Base-by-base conservation (phyloP, 1,140 invertebrate species). In the Euura saliciscinereae region DNA sequence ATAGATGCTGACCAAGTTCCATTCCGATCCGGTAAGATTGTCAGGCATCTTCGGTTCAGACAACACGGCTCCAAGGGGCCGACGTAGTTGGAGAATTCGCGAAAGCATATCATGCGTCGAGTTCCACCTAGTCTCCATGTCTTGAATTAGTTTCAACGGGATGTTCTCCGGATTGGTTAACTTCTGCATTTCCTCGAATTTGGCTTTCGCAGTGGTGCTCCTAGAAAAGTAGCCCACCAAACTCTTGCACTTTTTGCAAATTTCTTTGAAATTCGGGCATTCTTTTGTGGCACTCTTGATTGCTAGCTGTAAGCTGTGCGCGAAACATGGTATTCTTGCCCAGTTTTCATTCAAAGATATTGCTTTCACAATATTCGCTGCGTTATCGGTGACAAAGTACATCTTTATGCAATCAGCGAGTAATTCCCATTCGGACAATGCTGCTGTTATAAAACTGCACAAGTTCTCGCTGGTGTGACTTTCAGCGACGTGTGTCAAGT, bases 91-190 rank as follows among this genome's bases (percentile, higher is more conserved):
- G 7, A 74, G 65, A 42, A 76, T 65, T 43, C 75, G 2, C 66
- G 64, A 44, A n/a, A 69, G 66, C 13, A 69, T 42, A 59, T 72
- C 73, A 13, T 71, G n/a, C n/a, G 68, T 70, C 0, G 75, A 76
- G 51, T 76, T 76, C 73, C 75, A 76, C n/a, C 75, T 68, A 2
- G 73, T 74, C n/a, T 3, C 4, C 4, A 71, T 65, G 44, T 74
- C 71, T 68, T 76, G 71, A 1, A 72, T 68, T 4, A 76, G 45
- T 28, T 65, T n/a, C 10, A 74, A 5, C 2, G 73, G 66, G 68
- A 46, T 28, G 44, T 2, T 6, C 5, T 72, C 66, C 11, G 71
- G 46, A 28, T 76, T 66, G 2, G 11, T 70, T 51, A 1, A 11
- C 59, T 2, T 4, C 43, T 51, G 69, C 44, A 51, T 13, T 8